Conservation (phyloP, 2,113 vertebrate genomes). For the Lates calcarifer region DNA sequence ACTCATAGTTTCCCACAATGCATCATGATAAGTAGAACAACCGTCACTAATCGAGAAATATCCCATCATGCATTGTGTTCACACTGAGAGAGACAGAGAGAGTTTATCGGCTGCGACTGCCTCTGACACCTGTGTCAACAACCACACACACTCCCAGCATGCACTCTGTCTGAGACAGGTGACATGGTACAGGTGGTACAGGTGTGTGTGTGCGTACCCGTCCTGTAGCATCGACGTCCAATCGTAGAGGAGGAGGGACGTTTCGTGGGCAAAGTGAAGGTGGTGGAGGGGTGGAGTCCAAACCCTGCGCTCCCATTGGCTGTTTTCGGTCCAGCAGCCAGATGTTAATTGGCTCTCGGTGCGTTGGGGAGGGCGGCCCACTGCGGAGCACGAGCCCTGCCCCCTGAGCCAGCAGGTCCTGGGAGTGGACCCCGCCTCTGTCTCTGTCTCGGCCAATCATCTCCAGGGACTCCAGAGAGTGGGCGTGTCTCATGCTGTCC, state of each 20-base stretch:
- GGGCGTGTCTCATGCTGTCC: constrained; percentile 86
- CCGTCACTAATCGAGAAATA: no score
- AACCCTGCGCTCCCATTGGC: not conserved
- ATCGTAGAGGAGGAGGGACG: constrained; percentile 72
- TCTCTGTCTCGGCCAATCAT: constrained; percentile 70
- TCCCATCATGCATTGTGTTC: no score
- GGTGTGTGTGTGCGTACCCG: constrained; percentile 56
- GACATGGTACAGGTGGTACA: not conserved
- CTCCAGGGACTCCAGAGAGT: constrained; percentile 89
- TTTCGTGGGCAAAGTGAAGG: constrained; percentile 44
- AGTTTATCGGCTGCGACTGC: no score
- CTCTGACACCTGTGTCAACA: no score
- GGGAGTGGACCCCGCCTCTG: constrained; percentile 59
- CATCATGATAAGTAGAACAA: no score
- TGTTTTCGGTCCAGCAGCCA: constrained; percentile 52
- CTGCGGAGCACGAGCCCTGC: constrained; percentile 39
- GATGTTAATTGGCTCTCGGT: constrained; percentile 58
- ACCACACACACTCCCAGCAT: not conserved
- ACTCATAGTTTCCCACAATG: no score
- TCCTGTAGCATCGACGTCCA: constrained; percentile 60
- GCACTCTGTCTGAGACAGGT: not conserved
- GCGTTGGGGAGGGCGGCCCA: constrained; percentile 58
- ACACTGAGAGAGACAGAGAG: no score
- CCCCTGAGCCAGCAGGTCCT: constrained; percentile 55
- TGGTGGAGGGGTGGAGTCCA: constrained; percentile 34